Evolutionary conservation across 2,888 invertebrate genomes (phyloP).

Genomic region (Amphipyra tragopoginis): DNA sequence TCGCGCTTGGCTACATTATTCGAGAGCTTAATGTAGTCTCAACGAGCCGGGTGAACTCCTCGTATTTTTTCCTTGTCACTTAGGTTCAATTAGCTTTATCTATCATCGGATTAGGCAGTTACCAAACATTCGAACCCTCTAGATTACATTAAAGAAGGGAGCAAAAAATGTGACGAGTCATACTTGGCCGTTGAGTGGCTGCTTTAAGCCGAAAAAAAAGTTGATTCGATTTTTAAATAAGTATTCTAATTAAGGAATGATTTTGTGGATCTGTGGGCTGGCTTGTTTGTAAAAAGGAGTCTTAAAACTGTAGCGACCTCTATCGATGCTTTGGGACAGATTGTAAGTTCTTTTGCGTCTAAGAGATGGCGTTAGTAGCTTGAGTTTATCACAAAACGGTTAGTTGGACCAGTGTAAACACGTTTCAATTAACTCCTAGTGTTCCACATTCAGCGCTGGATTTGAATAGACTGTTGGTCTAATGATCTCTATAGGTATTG

Average conservation of each 20-base stretch:
- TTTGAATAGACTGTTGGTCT: too few species aligned
- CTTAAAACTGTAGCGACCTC: constrained; percentile 37
- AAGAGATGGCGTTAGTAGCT: constrained; percentile 39
- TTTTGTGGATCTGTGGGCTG: background rate
- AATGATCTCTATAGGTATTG: too few species aligned
- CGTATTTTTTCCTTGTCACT: constrained; percentile 53
- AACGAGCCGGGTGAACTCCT: constrained; percentile 13
- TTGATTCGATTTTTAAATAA: constrained; percentile 47
- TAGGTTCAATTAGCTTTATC: constrained; percentile 71
- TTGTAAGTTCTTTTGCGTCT: background rate
- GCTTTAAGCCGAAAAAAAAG: constrained; percentile 26
- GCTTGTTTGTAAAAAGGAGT: background rate
- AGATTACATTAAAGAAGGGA: constrained; percentile 66
- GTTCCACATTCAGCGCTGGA: too few species aligned
- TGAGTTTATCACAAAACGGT: too few species aligned
- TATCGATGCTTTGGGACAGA: constrained; percentile 8
- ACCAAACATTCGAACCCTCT: constrained; percentile 60
- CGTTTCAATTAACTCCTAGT: too few species aligned
- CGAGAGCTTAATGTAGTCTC: constrained; percentile 15
- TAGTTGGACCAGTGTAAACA: too few species aligned
- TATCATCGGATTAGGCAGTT: constrained; percentile 64
- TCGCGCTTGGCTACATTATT: constrained; percentile 15
- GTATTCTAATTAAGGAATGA: constrained; percentile 39
- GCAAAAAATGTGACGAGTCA: constrained; percentile 67
- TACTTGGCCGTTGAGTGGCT: constrained; percentile 27